Evolutionary conservation across 2,888 invertebrate genomes (phyloP).

Genomic region (Tipula unca): DNA sequence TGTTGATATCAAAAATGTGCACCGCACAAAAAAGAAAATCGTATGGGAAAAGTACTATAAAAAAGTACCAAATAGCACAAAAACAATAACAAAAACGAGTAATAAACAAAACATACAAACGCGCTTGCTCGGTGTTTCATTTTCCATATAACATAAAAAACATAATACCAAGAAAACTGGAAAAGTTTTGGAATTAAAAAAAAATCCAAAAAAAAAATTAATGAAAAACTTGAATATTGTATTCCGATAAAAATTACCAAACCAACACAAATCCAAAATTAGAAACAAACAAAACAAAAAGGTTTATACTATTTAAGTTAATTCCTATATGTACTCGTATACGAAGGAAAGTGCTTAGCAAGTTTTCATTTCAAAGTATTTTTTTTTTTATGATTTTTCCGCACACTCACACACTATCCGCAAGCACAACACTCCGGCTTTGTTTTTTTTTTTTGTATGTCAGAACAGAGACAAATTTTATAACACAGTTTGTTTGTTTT

Average conservation of each 20-base stretch:
- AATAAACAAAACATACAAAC: slow-evolving; percentile 8
- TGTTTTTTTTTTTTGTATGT: background rate
- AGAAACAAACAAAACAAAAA: background rate
- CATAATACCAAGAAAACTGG: background rate
- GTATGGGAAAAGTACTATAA: background rate
- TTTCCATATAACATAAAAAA: background rate
- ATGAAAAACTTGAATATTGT: background rate
- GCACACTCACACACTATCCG: background rate
- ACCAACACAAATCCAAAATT: background rate
- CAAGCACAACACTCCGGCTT: background rate
- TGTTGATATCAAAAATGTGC: background rate
- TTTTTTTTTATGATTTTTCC: background rate
- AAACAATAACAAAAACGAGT: background rate
- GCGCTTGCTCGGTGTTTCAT: background rate
- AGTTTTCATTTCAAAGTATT: background rate
- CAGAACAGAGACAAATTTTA: background rate
- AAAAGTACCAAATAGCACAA: background rate
- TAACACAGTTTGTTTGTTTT: background rate
- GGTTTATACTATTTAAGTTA: background rate
- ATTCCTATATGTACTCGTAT: background rate
- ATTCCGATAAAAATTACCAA: background rate
- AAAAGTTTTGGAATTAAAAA: background rate
- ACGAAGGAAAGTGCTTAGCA: background rate
- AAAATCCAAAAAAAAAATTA: background rate
- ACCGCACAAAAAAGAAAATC: background rate